A percentile compares a stretch with the other conserved stretches of the same genome.
Conservation (phyloP, 2,113 vertebrate species). For the Nesospiza acunhae region DNA sequence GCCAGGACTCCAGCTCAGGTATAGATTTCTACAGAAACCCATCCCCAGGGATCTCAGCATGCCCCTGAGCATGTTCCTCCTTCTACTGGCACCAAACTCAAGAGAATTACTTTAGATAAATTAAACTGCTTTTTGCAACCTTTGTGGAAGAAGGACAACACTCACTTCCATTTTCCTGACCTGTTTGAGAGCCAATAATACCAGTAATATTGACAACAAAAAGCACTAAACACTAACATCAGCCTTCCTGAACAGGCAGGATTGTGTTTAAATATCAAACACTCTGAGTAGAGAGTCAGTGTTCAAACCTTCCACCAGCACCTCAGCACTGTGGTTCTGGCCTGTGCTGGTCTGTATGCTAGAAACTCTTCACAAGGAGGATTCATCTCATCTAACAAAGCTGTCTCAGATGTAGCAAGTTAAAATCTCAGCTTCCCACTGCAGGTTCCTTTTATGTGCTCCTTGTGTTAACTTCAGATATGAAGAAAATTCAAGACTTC, state of each 20-base stretch:
- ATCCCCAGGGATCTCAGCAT: neutral
- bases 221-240: neutral
- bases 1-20: neutral
- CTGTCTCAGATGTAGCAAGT: neutral
- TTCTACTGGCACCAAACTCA: neutral
- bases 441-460: neutral
- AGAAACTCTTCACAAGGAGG: neutral
- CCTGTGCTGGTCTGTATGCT: neutral
- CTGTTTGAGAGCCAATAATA: neutral
- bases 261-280: neutral
- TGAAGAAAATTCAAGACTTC: neutral
- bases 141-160: neutral
- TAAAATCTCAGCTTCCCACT: neutral
- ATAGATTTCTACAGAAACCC: neutral
- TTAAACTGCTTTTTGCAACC: neutral
- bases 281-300: neutral
- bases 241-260: neutral
- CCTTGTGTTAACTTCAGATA: neutral
- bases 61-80: neutral
- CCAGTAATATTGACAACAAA: neutral
- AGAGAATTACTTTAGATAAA: neutral
- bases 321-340: neutral
- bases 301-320: neutral
- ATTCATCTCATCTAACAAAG: neutral
- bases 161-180: neutral